Evolutionary conservation across 2,888 invertebrate species (phyloP).

Genomic region (Tetragnatha montana): DNA sequence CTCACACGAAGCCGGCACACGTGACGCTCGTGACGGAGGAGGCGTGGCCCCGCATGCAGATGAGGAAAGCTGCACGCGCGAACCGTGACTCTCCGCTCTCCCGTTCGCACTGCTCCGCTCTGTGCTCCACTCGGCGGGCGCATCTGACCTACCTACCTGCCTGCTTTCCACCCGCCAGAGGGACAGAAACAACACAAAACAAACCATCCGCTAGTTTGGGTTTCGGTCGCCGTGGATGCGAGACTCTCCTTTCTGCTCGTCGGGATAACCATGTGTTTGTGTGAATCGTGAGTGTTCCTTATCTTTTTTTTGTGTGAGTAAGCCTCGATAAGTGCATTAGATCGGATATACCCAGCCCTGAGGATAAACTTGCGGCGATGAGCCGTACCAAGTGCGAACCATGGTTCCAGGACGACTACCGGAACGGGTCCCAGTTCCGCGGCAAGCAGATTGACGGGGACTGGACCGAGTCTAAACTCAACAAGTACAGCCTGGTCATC

Average conservation of each 20-base stretch:
- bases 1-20: slow-evolving; percentile 22
- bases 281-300: slow-evolving; percentile 11
- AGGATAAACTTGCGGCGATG: slow-evolving; percentile 19
- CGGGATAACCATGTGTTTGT: slow-evolving; percentile 14
- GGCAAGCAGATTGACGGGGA: slow-evolving; percentile 47
- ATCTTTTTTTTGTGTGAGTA: slow-evolving; percentile 13
- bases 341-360: slow-evolving; percentile 11
- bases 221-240: slow-evolving; percentile 25
- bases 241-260: slow-evolving; percentile 41
- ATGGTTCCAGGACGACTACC: slow-evolving; percentile 63
- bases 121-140: slow-evolving; percentile 63
- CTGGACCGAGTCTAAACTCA: slow-evolving; percentile 34
- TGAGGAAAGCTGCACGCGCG: slow-evolving; percentile 58
- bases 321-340: neutral
- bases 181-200: slow-evolving; percentile 11
- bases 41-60: slow-evolving; percentile 48
- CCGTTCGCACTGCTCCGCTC: slow-evolving; percentile 19
- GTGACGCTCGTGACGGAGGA: slow-evolving; percentile 54
- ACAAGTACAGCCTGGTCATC: slow-evolving; percentile 65
- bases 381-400: slow-evolving; percentile 43
- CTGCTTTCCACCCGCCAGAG: slow-evolving; percentile 57
- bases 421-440: slow-evolving; percentile 56
- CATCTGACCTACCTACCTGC: slow-evolving; percentile 63
- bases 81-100: slow-evolving; percentile 49
- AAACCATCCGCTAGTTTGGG: neutral